phyloP scores from a whole-genome alignment of 2,888 invertebrate genomes.

The Unio delphinus region DNA sequence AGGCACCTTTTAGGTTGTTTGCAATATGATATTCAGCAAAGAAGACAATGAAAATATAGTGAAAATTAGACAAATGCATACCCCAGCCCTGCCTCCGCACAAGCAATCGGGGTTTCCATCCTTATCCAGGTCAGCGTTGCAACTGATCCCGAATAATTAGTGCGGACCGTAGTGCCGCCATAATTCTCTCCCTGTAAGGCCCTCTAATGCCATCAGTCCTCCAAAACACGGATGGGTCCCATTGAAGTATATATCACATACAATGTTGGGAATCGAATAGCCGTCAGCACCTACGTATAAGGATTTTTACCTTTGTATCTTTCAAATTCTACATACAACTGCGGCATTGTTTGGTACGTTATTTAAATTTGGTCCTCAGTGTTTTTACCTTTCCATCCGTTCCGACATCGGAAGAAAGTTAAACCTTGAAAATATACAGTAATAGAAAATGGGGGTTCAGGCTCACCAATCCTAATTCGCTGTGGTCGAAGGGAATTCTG shows the following conservation, averaged over 20 bases:
- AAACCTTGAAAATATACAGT: no score
- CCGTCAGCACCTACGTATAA: slow-evolving; percentile 74
- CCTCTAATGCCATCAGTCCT: slow-evolving; percentile 84
- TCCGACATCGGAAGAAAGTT: no score
- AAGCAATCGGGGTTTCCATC: slow-evolving; percentile 83
- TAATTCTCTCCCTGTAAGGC: slow-evolving; percentile 79
- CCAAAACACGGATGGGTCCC: slow-evolving; percentile 81
- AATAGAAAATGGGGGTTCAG: no score
- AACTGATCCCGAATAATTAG: slow-evolving; percentile 82
- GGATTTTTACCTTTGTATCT: background rate
- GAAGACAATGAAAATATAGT: no score
- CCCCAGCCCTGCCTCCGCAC: slow-evolving; percentile 82
- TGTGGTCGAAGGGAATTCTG: no score
- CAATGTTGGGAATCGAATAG: slow-evolving; percentile 73
- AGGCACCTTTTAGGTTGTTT: no score
- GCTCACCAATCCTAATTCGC: no score
- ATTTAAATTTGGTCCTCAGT: no score
- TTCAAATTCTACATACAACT: background rate
- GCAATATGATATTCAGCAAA: no score
- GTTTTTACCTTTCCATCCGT: no score
- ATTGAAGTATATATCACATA: slow-evolving; percentile 80
- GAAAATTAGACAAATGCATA: slow-evolving; percentile 61
- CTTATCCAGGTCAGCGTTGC: slow-evolving; percentile 80
- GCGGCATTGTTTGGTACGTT: no score
- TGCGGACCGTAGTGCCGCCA: slow-evolving; percentile 84